Conservation (phyloP, 2,113 vertebrate species). For the Scophthalmus maximus region DNA sequence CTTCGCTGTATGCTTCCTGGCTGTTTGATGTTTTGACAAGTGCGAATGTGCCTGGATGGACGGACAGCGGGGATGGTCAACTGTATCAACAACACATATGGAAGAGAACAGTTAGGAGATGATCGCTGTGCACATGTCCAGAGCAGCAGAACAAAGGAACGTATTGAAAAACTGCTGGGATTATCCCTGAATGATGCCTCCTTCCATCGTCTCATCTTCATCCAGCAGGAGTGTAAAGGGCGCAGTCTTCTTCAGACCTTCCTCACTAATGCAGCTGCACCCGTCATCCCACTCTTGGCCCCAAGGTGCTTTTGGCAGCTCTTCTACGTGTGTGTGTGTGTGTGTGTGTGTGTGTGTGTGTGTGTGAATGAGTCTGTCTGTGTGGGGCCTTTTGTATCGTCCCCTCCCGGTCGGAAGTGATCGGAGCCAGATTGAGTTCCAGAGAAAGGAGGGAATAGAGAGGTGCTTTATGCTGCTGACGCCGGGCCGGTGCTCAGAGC, state of each 20-base stretch:
- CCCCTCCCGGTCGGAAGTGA: slow-evolving; percentile 59
- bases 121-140: slow-evolving; percentile 2
- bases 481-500: slow-evolving; percentile 15
- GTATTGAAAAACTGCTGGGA: slow-evolving; percentile 22
- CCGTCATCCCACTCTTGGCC: slow-evolving; percentile 46
- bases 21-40: slow-evolving; percentile 21
- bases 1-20: not conserved
- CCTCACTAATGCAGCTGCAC: slow-evolving; percentile 64
- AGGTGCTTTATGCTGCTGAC: slow-evolving; percentile 61
- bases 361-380: slow-evolving; percentile 35
- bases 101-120: slow-evolving; percentile 16
- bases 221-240: slow-evolving; percentile 46
- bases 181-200: slow-evolving; percentile 20
- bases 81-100: slow-evolving; percentile 2
- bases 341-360: slow-evolving; percentile 6
- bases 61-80: slow-evolving; percentile 7
- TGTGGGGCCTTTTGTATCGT: slow-evolving; percentile 48
- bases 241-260: slow-evolving; percentile 29
- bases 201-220: slow-evolving; percentile 43
- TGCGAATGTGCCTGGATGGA: not conserved
- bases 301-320: slow-evolving; percentile 59
- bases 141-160: slow-evolving; percentile 30
- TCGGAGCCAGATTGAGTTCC: slow-evolving; percentile 51
- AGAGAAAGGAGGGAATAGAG: slow-evolving; percentile 46
- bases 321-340: slow-evolving; percentile 6